Evolutionary conservation across 2,113 vertebrate species (phyloP).

Genomic region (Ibidorhyncha struthersii): DNA sequence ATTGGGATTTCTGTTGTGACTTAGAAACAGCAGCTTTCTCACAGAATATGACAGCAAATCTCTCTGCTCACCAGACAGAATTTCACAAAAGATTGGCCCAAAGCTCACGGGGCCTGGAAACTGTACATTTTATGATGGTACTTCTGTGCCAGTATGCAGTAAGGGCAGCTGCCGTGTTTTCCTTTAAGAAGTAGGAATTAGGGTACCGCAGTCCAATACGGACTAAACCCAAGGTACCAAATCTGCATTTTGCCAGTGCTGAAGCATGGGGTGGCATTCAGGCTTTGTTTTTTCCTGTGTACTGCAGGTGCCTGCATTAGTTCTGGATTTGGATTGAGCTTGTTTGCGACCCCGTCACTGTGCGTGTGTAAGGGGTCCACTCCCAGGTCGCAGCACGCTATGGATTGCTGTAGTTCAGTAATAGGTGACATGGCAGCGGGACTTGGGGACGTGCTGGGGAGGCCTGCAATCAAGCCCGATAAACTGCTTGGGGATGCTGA

Average conservation of each 20-base stretch:
- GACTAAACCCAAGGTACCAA: background rate
- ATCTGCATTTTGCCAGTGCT: background rate
- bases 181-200: background rate
- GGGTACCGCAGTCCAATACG: background rate
- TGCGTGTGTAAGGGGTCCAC: background rate
- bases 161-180: background rate
- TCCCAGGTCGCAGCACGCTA: rapidly evolving
- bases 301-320: too few species aligned
- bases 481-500: background rate
- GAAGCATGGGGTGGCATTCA: background rate
- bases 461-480: background rate
- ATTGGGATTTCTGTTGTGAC: background rate
- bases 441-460: background rate
- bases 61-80: background rate
- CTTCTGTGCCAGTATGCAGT: background rate
- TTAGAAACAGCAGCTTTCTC: background rate
- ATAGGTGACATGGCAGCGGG: rapidly evolving
- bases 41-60: background rate
- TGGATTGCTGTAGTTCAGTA: background rate
- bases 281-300: background rate
- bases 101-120: background rate
- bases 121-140: rapidly evolving
- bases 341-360: background rate
- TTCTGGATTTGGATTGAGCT: background rate
- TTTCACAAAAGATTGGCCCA: background rate